Base-by-base conservation (phyloP, 2,797 vertebrate genomes). In the Delichon dasypus region DNA sequence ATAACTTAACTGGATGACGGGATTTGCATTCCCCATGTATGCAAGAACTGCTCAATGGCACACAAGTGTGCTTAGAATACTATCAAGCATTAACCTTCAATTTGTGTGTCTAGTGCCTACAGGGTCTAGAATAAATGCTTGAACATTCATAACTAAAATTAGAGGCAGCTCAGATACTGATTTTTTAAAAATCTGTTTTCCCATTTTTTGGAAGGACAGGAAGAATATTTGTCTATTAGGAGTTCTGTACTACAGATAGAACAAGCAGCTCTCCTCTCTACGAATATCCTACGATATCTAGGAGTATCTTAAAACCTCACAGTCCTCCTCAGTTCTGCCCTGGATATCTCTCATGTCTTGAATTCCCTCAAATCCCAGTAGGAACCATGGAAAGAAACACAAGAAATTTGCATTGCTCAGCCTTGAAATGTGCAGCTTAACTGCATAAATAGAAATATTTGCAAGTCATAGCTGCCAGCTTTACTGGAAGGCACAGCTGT, bases 401-500 rank as follows among this genome's bases (percentile, higher is more conserved):
- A 78, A 71, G 14, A 90, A 78, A 89, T 86, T 73, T 91, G 40
- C 17, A 66, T 77, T 81, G 10, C 16, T 92, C 54, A 94, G 51
- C 73, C 71, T 67, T 77, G 38, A 78, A 88, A 36, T 79, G 53
- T 51, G 45, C 76, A 90, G 34, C n/a, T 74, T 88, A 81, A 81
- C 71, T 71, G 58, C 66, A 67, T 55, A 87, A 84, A 91, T 15
- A 76, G 67, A 91, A 94, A 85, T 88, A 94, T 90, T 93, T 95
- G 85, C 91, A 93, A 82, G 74, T 88, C 88, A 89, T 66, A 73
- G 85, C 81, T 87, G 72, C 51, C 85, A 88, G 81, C 38, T 93
- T 93, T 72, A 58, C 62, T 83, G 40, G 65, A 74, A 93, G 70
- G 85, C 79, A 71, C 57, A 93, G 64, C 70, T 93, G 88, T 67